phyloP scores from a whole-genome alignment of 2,797 vertebrate species.

The Microctenopoma stevenorrisi region DNA sequence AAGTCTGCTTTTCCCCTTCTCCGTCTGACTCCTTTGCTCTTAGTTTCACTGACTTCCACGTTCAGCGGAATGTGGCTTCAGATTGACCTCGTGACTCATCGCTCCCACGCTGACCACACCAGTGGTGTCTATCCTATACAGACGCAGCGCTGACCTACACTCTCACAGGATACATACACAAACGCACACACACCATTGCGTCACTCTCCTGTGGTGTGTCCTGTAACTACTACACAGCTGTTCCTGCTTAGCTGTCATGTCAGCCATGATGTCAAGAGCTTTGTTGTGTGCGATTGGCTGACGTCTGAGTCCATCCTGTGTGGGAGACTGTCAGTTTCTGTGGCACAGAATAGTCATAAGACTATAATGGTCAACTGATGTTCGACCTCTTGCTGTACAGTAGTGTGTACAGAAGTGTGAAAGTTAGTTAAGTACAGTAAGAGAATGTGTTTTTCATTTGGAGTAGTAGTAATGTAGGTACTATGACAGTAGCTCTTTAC shows the following conservation, averaged over 20 bases:
- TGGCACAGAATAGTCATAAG: constrained; percentile 27
- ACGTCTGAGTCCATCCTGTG: constrained; percentile 58
- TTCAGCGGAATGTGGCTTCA: constrained; percentile 69
- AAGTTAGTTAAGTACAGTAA: background rate
- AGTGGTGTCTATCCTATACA: constrained; percentile 51
- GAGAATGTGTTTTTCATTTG: too few species aligned
- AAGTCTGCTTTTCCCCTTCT: constrained; percentile 35
- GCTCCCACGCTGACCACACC: constrained; percentile 78
- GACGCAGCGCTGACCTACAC: constrained; percentile 64
- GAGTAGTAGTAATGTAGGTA: too few species aligned
- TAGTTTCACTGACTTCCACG: constrained; percentile 48
- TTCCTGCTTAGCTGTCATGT: constrained; percentile 76
- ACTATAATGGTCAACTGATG: constrained; percentile 37
- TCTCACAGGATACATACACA: constrained; percentile 22
- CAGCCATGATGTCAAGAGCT: constrained; percentile 74
- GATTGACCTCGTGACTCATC: constrained; percentile 79
- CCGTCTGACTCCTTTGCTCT: constrained; percentile 35
- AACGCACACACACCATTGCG: constrained; percentile 46
- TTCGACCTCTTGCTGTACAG: constrained; percentile 22
- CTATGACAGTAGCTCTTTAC: too few species aligned
- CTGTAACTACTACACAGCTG: constrained; percentile 72
- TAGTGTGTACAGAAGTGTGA: constrained; percentile 21
- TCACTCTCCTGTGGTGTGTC: constrained; percentile 68
- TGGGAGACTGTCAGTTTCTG: constrained; percentile 32
- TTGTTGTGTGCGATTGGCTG: constrained; percentile 75